Evolutionary conservation across 1,140 invertebrate species (phyloP), one percentile per base, ranked within the genome.

Genomic region (Neotoxoptera formosana): DNA sequence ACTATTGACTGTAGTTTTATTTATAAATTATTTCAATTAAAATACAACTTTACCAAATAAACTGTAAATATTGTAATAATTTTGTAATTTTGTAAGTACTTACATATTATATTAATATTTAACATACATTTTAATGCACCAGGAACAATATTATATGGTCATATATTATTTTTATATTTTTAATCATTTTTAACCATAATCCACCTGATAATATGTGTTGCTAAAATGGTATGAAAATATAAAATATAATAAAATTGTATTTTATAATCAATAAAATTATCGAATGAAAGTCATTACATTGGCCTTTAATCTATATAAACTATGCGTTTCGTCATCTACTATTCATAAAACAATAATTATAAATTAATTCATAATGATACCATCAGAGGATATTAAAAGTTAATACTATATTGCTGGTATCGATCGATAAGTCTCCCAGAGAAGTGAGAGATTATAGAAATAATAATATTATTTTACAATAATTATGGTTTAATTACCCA

Each of bases 261-360:
- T 48, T 90, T 60, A 90, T 45, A 60, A 90, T 56, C 88, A 60
- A 56, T 90, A 90, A 90, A 90, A 90, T 60, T 90, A 90, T 90
- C 36, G 53, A 34, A 91, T 91, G 45, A 47, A 91, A 91, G 90
- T 81, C 90, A 91, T 91, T 76, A 76, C 60, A 48, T 91, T 60
- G 90, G 90, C 67, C 34, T 81, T 91, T 91, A 91, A 91, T 91
- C 90, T 91, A 91, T 91, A 89, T 91, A 76, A 67, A 91, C 53
- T 91, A 91, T 81, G 90, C 67, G 45, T 91, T 91, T 81, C 90
- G 90, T 91, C 67, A 91, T 91, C 45, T 36, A 81, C 90, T 91
- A 36, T 91, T 91, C 90, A 81, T 91, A 91, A 91, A 91, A 81
- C 90, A 91, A 91, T 91, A 91, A 91, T 91, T 91, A 91, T 81